Base-by-base conservation (phyloP, 2,797 vertebrate genomes). In the Etheostoma perlongum region DNA sequence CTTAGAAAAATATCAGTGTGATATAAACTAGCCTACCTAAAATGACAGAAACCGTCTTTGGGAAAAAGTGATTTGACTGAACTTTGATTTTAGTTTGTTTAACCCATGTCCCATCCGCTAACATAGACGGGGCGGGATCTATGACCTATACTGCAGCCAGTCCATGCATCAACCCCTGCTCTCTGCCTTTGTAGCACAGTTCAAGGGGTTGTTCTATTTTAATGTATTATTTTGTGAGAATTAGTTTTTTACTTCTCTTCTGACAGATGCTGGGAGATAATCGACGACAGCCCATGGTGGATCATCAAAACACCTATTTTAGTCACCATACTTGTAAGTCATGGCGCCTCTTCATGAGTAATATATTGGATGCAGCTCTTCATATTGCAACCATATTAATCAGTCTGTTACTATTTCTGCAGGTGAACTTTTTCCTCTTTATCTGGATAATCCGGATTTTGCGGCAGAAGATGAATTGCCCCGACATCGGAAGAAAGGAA, bases 401-500 rank as follows among this genome's bases (percentile, higher is more conserved):
- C 23, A 4, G 25, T 53, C 65, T 76, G 25, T 63, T 46, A 5
- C 72, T 81, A 27, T 72, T 23, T 59, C 47, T 0, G 14, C 90
- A 99, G 98, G 94, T 97, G 46, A 99, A 98, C 88, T 98, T 98
- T 76, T 87, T 97, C 82, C 96, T 99, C 64, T 99, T 99, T 83
- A 96, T 99, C 72, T 96, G 96, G 85, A 99, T 99, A 75, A 98
- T 99, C 83, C 95, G 97, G 21, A 99, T 99, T 81, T 92, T 99
- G 62, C 95, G 95, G 0, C 98, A 99, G 93, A 99, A 99, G 90
- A 94, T 99, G 79, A 98, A 97, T 72, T 97, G 97, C 51, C 96
- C 97, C 0, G 96, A 99, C 1, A 96, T 98, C 0, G 96, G 98
- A 21, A 96, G 96, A 88, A 98, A 94, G 10, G 96, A 98, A 86